Evolutionary conservation across 2,888 invertebrate species (phyloP), one percentile per base, ranked within the genome.

Genomic region (Caenorhabditis panamensis): DNA sequence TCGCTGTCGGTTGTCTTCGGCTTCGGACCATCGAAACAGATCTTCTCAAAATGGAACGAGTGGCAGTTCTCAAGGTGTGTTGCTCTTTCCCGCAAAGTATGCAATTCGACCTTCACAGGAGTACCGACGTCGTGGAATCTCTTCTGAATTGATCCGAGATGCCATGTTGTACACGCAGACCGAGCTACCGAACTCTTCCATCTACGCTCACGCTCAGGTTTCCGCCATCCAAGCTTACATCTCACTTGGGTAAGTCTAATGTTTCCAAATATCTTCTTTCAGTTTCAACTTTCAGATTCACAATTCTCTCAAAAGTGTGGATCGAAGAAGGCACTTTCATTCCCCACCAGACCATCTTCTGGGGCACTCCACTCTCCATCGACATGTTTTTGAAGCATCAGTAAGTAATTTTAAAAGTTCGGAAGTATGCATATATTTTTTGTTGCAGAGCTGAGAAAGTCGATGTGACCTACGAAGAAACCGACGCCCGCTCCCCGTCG

Each of bases 141-240:
- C 77, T 4, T 26, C 58, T 0, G 68, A 82, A 26, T 44, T 82
- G 6, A 69, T 82, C n/a, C 51, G 72, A 13, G 47, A 73, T 13
- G 72, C 68, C 16, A 54, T 77, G 66, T 24, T 76, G 20, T 64
- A 68, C 31, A 13, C 24, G 1, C 64, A 62, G 20, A 64, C 61
- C 0, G 64, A 66, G 20, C 1, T 1, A 0, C 63, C 77, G 9
- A 41, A 68, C 22, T 16, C 63, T 9, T 59, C 67, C 8, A 71
- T 82, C 36, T 82, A 77, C 47, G 82, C 82, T 1, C 77, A 71
- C 44, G 82, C 82, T 2, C 82, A 82, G 64, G 67, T 72, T 9
- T 26, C 72, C 1, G 82, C 77, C n/a, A 58, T 82, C 22, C 63
- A 68, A 31, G 53, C 69, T 1, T 82, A 82, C 28, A 56, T 73